These are phyloP conservation scores for Laterallus jamaicensis DNA, from an alignment of 2,113 vertebrate species.

Conservation along the genomic window DNA sequence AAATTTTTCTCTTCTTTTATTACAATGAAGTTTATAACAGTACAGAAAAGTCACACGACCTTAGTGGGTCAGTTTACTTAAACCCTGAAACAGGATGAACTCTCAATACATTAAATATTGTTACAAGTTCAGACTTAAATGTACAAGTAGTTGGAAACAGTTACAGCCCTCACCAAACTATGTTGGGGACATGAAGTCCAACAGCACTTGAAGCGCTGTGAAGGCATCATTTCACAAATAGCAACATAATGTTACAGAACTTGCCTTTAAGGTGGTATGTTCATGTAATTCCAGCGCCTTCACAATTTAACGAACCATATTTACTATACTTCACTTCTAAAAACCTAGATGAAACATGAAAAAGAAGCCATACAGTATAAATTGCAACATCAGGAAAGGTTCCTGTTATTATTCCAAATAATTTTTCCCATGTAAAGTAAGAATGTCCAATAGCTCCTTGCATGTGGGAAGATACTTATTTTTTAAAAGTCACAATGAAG, in stretches of 20 bases:
- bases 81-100: slow-evolving; percentile 88
- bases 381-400: slow-evolving; percentile 87
- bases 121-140: slow-evolving; percentile 83
- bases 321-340: slow-evolving; percentile 99
- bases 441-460: slow-evolving; percentile 88
- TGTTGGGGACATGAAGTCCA: slow-evolving; percentile 98
- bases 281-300: slow-evolving; percentile 99
- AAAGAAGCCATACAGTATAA: slow-evolving; percentile 97
- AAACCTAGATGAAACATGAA: slow-evolving; percentile 98
- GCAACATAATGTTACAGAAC: slow-evolving; percentile 91
- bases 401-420: slow-evolving; percentile 88
- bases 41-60: slow-evolving; percentile 94
- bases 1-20: slow-evolving; percentile 95
- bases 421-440: slow-evolving; percentile 85
- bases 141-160: slow-evolving; percentile 79
- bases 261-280: slow-evolving; percentile 97
- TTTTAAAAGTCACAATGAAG: slow-evolving; percentile 88
- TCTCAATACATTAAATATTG: slow-evolving; percentile 89
- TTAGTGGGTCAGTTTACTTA: slow-evolving; percentile 82
- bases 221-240: slow-evolving; percentile 89
- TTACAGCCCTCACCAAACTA: slow-evolving; percentile 98
- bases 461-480: slow-evolving; percentile 81
- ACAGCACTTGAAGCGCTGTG: slow-evolving; percentile 96
- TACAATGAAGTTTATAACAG: slow-evolving; percentile 95
- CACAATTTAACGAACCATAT: slow-evolving; percentile 98